These are phyloP conservation scores for Crenuchus spilurus DNA, from an alignment of 2,797 vertebrate species.

Conservation along the genomic window DNA sequence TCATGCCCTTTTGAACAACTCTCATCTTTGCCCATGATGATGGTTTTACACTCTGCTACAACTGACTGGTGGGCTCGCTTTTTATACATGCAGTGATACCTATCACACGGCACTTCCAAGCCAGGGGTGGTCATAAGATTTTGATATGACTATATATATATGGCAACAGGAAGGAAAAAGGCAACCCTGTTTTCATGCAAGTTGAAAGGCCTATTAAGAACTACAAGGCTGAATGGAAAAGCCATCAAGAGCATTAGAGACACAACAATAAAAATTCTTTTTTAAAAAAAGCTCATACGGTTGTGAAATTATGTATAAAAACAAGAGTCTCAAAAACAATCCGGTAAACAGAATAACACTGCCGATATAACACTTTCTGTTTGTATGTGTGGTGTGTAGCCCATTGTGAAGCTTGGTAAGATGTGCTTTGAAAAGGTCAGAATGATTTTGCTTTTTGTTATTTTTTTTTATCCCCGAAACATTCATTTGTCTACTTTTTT, in stretches of 20 bases:
- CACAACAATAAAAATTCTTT: slow-evolving; percentile 52
- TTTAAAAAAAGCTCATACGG: slow-evolving; percentile 60
- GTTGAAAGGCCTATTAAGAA: slow-evolving; percentile 43
- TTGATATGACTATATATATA: too few species aligned
- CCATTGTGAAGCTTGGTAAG: slow-evolving; percentile 91
- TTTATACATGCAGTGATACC: too few species aligned
- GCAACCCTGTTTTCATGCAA: slow-evolving; percentile 55
- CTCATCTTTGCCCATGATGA: too few species aligned
- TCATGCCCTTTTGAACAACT: too few species aligned
- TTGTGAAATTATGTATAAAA: slow-evolving; percentile 67
- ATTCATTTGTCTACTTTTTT: slow-evolving; percentile 91
- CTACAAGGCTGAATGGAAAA: slow-evolving; percentile 54
- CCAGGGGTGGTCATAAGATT: too few species aligned
- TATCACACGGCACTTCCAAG: too few species aligned
- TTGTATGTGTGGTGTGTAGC: slow-evolving; percentile 92
- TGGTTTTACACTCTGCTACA: too few species aligned
- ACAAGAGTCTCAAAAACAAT: slow-evolving; percentile 80
- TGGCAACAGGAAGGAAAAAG: slow-evolving; percentile 47
- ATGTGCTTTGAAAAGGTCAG: slow-evolving; percentile 91
- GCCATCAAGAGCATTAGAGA: slow-evolving; percentile 54
- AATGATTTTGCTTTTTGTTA: slow-evolving; percentile 55
- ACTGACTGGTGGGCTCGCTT: too few species aligned
- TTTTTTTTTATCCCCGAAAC: slow-evolving; percentile 90
- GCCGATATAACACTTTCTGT: slow-evolving; percentile 94
- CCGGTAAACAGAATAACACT: slow-evolving; percentile 94